Evolutionary conservation across 1,140 invertebrate species (phyloP).

Genomic region (Chymomyza costata): DNA sequence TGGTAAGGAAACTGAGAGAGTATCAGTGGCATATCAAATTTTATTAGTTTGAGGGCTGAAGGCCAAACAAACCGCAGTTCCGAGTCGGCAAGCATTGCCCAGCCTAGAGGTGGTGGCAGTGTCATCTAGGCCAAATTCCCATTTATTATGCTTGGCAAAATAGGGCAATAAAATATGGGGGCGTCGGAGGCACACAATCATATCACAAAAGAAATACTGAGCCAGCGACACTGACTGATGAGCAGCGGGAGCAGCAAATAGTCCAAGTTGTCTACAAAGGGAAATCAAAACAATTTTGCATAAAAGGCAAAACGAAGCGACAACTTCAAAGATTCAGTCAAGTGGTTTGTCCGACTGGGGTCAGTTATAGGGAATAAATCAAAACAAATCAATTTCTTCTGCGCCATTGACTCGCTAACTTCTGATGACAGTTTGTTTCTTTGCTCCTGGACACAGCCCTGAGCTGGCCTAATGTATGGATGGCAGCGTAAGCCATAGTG

Average conservation of each 20-base stretch:
- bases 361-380: constrained; percentile 47
- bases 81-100: constrained; percentile 4
- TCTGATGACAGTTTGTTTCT: constrained; percentile 40
- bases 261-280: constrained; percentile 8
- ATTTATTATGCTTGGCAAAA: constrained; percentile 46
- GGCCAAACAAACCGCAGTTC: constrained; percentile 13
- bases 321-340: constrained; percentile 24
- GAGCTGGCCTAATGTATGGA: not conserved
- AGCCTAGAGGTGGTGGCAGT: constrained; percentile 11
- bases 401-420: constrained; percentile 38
- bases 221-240: not conserved
- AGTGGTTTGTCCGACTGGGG: not conserved
- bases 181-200: not conserved
- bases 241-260: not conserved
- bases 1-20: constrained; percentile 17
- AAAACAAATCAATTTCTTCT: constrained; percentile 58
- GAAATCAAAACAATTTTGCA: constrained; percentile 35
- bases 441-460: constrained; percentile 10
- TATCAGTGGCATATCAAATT: constrained; percentile 43
- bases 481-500: constrained; percentile 12
- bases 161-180: constrained; percentile 45
- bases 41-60: constrained; percentile 31
- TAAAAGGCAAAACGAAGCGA: constrained; percentile 16
- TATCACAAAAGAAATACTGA: not conserved
- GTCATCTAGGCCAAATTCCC: constrained; percentile 36